Conservation (phyloP, 2,113 vertebrate species). For the Eonycteris spelaea region DNA sequence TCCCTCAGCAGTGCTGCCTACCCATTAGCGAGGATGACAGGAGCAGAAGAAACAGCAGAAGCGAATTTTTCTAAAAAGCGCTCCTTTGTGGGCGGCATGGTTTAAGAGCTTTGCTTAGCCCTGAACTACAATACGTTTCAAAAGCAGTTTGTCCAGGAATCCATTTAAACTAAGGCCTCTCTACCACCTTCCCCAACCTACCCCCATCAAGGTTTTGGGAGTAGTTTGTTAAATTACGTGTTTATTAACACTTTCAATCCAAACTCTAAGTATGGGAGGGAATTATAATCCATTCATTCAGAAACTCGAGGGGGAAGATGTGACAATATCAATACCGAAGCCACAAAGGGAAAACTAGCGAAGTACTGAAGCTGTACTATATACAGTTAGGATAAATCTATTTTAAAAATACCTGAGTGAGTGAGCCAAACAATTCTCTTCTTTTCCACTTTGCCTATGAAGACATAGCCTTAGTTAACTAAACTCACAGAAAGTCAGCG, state of each 20-base stretch:
- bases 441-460: neutral
- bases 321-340: neutral
- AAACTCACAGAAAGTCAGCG: constrained; percentile 38
- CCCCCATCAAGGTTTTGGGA: neutral
- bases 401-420: neutral
- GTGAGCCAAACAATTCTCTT: neutral
- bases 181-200: too few relatives aligned
- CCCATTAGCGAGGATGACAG: too few relatives aligned
- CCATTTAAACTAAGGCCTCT: fast-evolving
- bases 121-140: fast-evolving
- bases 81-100: neutral
- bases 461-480: neutral
- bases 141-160: too few relatives aligned
- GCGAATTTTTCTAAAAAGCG: neutral
- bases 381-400: neutral
- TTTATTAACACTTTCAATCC: neutral
- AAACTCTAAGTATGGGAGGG: neutral
- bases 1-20: fast-evolving
- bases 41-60: neutral
- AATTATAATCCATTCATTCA: neutral
- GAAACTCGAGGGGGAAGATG: neutral
- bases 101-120: neutral
- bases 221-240: neutral
- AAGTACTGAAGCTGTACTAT: fast-evolving
- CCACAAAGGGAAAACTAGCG: neutral